These are phyloP conservation scores for Diaprepes abbreviatus DNA, from an alignment of 2,888 invertebrate genomes.

Conservation along the genomic window DNA sequence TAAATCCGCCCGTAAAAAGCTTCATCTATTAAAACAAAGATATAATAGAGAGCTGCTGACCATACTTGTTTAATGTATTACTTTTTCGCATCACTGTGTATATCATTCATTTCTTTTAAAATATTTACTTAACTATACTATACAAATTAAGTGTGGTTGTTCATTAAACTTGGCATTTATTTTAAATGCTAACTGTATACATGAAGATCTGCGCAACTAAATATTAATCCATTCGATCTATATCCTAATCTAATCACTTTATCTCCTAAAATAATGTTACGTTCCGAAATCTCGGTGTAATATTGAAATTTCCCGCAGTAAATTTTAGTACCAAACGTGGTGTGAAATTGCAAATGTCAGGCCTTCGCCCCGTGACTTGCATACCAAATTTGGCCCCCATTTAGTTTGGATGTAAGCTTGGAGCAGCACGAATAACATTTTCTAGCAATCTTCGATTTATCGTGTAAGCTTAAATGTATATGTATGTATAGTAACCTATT, in stretches of 20 bases:
- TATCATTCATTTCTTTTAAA: too few relatives aligned
- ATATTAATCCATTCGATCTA: too few relatives aligned
- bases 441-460: conserved; percentile 28
- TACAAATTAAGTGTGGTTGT: too few relatives aligned
- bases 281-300: conserved; percentile 23
- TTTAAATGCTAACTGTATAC: too few relatives aligned
- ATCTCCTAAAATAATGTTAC: conserved; percentile 29
- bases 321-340: conserved; percentile 44
- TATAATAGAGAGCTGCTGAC: too few relatives aligned
- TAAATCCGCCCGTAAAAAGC: too few relatives aligned
- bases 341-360: conserved; percentile 48
- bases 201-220: too few relatives aligned
- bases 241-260: conserved; percentile 22
- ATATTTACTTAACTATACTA: too few relatives aligned
- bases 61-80: too few relatives aligned
- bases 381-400: conserved; percentile 33
- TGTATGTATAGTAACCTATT: not conserved
- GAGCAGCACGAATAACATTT: conserved; percentile 16
- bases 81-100: too few relatives aligned
- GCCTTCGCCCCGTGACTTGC: conserved; percentile 32
- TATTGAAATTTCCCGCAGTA: conserved; percentile 43
- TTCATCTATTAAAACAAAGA: too few relatives aligned
- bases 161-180: too few relatives aligned
- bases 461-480: not conserved
- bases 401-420: conserved; percentile 1